Base-by-base conservation (phyloP, 2,113 vertebrate genomes). In the Melanotaenia duboulayi region DNA sequence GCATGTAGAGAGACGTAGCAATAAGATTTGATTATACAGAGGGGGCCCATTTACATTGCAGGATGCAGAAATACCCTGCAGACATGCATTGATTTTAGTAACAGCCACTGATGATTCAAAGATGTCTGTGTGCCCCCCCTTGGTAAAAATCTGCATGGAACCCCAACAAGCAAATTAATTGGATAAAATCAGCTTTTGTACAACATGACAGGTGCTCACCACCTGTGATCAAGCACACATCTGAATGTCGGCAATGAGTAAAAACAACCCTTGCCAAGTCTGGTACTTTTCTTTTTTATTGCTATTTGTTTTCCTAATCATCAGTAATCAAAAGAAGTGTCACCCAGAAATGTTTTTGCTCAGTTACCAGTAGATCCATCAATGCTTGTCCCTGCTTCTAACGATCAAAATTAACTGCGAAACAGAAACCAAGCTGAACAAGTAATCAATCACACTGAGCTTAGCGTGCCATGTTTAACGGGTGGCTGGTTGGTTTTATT, bases 21-120 rank as follows among this genome's bases (percentile, higher is more conserved):
- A 88, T 87, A 87, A 89, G 80, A 89, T 76, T 74, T 86, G 85
- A 87, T 91, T 86, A 86, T 71, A 80, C 11, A 5, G 58, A 65
- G 70, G 58, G 59, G 71, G 17, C 49, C 58, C 55, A 70, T 60
- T 92, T 74, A 72, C 25, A 9, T 75, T 35, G 69, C 32, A 58
- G 76, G 73, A 60, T 76, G 64, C 70, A 79, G 76, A 64, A 65
- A 52, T 50, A 71, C 13, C 83, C 83, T 84, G 81, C 76, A 86
- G 86, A 75, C 69, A 59, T 64, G 63, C 71, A 60, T 84, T 61
- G 52, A 86, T 87, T 74, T 74, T 23, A 32, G 22, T 50, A 65
- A 71, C 57, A 32, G 51, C 65, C 62, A 65, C 46, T 56, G 70
- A 50, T 61, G 76, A 76, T 78, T 42, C 51, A 58, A 23, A 55